Evolutionary conservation across 1,140 invertebrate species (phyloP).

Genomic region (Drosophila parabipectinata): DNA sequence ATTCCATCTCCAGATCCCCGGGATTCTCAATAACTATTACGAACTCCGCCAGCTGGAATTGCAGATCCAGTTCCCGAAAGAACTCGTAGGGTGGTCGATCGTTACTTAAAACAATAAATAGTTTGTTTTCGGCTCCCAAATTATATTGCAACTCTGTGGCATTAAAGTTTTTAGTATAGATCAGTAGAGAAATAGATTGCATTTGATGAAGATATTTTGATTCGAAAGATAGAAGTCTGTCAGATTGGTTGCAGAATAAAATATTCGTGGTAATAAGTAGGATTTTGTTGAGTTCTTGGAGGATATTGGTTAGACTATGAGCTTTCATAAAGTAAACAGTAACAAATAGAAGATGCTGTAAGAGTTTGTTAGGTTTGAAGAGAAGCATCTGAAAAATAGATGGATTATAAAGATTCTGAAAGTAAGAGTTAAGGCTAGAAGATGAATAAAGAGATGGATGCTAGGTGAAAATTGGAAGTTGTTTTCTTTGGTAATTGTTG

Average conservation of each 20-base stretch:
- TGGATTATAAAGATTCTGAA: neutral
- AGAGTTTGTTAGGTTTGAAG: neutral
- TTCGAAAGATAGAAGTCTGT: neutral
- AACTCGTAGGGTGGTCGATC: conserved; percentile 25
- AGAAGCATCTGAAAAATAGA: conserved; percentile 57
- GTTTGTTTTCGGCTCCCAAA: conserved; percentile 11
- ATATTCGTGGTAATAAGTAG: conserved; percentile 40
- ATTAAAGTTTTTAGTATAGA: conserved; percentile 29
- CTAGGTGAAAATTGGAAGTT: too few species aligned
- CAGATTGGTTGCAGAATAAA: conserved; percentile 23
- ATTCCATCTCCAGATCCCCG: neutral
- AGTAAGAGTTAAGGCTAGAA: neutral
- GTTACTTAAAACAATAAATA: conserved; percentile 40
- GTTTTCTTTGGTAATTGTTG: neutral
- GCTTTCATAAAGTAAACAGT: neutral
- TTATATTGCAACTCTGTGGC: conserved; percentile 11
- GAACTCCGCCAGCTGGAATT: conserved; percentile 49
- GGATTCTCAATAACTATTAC: conserved; percentile 28
- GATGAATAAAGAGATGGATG: neutral
- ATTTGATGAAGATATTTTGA: conserved; percentile 7
- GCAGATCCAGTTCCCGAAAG: conserved; percentile 5
- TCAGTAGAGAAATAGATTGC: conserved; percentile 6
- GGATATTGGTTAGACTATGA: conserved; percentile 4
- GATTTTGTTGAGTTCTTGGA: conserved; percentile 48
- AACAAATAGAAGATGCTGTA: conserved; percentile 17